A percentile compares a stretch with the other conserved stretches of the same genome.
phyloP scores from a whole-genome alignment of 2,113 vertebrate genomes.

The Ia io region DNA sequence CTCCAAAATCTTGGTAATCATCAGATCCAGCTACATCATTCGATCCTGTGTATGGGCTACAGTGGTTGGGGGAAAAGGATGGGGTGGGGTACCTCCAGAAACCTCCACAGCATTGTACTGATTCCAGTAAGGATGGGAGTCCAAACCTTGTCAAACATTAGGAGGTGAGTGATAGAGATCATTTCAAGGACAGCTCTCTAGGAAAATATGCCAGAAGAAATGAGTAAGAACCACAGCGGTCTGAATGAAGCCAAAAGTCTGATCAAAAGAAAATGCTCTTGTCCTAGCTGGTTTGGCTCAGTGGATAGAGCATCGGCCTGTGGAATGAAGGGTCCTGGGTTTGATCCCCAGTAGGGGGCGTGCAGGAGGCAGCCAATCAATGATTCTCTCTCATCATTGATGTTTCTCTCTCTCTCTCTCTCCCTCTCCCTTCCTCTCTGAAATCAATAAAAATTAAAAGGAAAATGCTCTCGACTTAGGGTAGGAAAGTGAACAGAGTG shows the following conservation, averaged over 20 bases:
- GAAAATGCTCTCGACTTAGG: neutral
- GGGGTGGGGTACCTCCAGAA: neutral
- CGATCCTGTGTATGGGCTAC: neutral
- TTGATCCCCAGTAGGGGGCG: too few species aligned
- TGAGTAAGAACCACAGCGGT: neutral
- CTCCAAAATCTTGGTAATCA: constrained; percentile 2
- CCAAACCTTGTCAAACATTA: neutral
- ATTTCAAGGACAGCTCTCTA: neutral
- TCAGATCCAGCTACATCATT: neutral
- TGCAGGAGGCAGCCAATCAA: too few species aligned
- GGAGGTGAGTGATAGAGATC: neutral
- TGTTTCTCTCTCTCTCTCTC: too few species aligned
- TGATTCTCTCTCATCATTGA: too few species aligned
- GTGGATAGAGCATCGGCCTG: too few species aligned
- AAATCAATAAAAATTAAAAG: neutral
- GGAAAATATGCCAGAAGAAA: neutral
- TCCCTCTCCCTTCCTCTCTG: too few species aligned
- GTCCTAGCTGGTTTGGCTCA: too few species aligned
- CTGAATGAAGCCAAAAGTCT: constrained; percentile 28
- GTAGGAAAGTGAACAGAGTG: neutral
- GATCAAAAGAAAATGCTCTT: constrained; percentile 5
- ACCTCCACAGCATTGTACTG: neutral
- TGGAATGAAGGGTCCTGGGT: too few species aligned
- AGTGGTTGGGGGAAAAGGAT: neutral
- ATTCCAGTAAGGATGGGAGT: neutral